Conservation (phyloP, 2,113 vertebrate genomes). For the Onychostoma macrolepis region DNA sequence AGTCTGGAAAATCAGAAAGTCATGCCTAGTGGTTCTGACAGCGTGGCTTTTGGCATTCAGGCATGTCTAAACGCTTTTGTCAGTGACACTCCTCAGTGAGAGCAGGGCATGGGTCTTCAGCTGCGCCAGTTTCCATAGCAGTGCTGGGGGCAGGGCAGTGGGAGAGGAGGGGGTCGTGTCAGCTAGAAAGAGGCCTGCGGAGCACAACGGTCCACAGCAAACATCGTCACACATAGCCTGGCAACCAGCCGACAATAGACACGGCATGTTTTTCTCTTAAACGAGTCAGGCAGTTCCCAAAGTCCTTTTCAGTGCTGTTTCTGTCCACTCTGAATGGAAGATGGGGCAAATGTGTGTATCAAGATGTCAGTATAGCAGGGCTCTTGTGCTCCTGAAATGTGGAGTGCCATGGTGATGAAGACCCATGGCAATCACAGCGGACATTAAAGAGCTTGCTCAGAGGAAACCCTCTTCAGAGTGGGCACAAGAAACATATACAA, state of each 20-base stretch:
- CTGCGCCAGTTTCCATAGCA: conserved; percentile 57
- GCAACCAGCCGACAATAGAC: conserved; percentile 36
- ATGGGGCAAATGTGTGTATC: conserved; percentile 35
- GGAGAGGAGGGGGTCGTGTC: background rate
- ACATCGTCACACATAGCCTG: conserved; percentile 39
- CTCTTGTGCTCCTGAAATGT: conserved; percentile 36
- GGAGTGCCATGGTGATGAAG: conserved; percentile 55
- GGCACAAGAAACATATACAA: conserved; percentile 32
- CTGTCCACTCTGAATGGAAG: conserved; percentile 33
- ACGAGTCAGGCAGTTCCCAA: conserved; percentile 39
- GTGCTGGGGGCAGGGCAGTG: conserved; percentile 31
- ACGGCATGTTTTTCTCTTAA: conserved; percentile 23
- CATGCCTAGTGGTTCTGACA: conserved; percentile 15
- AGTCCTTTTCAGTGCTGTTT: conserved; percentile 3
- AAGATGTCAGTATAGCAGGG: conserved; percentile 49
- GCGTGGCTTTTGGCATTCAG: conserved; percentile 40
- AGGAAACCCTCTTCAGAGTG: conserved; percentile 43
- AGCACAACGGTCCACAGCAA: conserved; percentile 39
- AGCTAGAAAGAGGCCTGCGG: conserved; percentile 13
- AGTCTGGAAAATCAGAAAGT: background rate
- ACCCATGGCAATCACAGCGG: conserved; percentile 24
- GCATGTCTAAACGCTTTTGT: conserved; percentile 39
- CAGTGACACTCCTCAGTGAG: conserved; percentile 44
- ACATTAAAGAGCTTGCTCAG: conserved; percentile 37
- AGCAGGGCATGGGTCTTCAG: conserved; percentile 47